Conservation (phyloP, 2,888 invertebrate species). For the Gymnoscelis rufifasciata region DNA sequence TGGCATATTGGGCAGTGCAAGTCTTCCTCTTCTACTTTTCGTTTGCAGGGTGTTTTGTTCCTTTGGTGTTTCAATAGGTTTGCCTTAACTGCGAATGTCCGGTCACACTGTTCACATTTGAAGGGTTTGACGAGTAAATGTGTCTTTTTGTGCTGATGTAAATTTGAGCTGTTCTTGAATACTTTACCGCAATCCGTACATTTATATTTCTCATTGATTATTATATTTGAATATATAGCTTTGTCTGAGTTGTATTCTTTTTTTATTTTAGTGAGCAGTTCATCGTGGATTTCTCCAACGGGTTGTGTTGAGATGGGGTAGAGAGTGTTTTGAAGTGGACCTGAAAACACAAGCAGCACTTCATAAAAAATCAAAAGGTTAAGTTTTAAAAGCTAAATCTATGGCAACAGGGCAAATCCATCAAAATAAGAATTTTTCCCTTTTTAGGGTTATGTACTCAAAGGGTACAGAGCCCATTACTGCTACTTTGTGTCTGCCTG, state of each 20-base stretch:
- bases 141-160: slow-evolving; percentile 40
- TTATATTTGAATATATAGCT: slow-evolving; percentile 32
- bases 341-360: too few species aligned
- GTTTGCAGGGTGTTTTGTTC: slow-evolving; percentile 16
- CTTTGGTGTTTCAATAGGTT: slow-evolving; percentile 35
- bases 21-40: slow-evolving; percentile 31
- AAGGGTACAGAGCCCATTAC: too few species aligned
- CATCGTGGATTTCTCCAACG: too few species aligned
- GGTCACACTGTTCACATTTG: slow-evolving; percentile 33
- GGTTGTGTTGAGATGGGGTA: too few species aligned
- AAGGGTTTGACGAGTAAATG: slow-evolving; percentile 37
- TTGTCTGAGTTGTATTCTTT: slow-evolving; percentile 27
- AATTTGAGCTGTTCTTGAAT: slow-evolving; percentile 42
- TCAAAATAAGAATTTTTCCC: too few species aligned
- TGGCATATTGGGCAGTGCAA: slow-evolving; percentile 32
- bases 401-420: too few species aligned
- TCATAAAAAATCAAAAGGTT: too few species aligned
- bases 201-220: slow-evolving; percentile 21
- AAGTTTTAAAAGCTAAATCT: too few species aligned
- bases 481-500: too few species aligned
- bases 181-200: slow-evolving; percentile 42
- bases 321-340: too few species aligned
- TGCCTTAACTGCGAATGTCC: slow-evolving; percentile 33
- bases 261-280: slow-evolving; percentile 25
- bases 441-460: too few species aligned